A percentile compares a stretch with the other conserved stretches of the same genome.
Conservation (phyloP, 2,113 vertebrate species). For the Isichthys henryi region DNA sequence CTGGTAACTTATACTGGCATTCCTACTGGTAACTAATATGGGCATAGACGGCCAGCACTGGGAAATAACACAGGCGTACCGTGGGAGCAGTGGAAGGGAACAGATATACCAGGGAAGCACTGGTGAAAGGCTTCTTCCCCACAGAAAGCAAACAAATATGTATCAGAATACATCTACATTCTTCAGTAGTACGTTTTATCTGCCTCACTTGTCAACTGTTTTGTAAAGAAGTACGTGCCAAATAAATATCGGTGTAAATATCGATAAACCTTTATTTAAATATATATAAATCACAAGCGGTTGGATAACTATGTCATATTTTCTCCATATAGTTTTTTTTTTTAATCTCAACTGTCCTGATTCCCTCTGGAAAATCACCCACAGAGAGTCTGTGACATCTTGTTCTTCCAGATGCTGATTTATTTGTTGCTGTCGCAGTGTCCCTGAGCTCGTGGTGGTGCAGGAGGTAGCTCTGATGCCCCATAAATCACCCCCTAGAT, state of each 20-base stretch:
- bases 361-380: constrained; percentile 5
- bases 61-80: background rate
- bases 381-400: background rate
- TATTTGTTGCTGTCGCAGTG: background rate
- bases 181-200: background rate
- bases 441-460: background rate
- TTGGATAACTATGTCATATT: background rate
- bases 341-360: background rate
- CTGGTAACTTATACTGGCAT: background rate
- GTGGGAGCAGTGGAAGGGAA: background rate
- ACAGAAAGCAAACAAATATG: background rate
- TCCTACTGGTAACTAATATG: background rate
- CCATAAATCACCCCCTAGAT: background rate
- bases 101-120: background rate
- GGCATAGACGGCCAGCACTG: background rate
- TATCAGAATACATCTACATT: background rate
- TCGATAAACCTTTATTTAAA: background rate
- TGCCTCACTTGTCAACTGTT: background rate
- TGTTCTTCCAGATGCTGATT: background rate
- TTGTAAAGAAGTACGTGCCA: background rate
- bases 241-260: background rate
- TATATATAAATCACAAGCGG: background rate
- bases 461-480: background rate
- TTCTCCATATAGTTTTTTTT: background rate
- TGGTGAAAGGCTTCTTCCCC: background rate